Evolutionary conservation across 2,113 vertebrate species (phyloP).

Genomic region (Pluvianellus socialis): DNA sequence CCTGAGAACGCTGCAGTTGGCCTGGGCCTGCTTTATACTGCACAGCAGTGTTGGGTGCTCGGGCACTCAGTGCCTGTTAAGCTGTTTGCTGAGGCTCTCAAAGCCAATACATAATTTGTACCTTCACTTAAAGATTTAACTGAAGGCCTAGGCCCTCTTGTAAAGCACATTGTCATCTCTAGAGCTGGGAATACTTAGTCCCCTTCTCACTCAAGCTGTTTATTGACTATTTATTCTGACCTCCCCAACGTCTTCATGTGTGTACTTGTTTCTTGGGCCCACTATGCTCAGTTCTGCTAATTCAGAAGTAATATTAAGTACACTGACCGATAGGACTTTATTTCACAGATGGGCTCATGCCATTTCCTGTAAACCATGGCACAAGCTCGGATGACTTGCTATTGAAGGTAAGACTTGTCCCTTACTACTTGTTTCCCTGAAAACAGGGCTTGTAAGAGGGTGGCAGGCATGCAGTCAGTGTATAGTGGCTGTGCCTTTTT

Average conservation of each 20-base stretch:
- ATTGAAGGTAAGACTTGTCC: conserved; percentile 76
- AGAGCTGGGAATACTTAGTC: neutral
- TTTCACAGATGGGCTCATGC: conserved; percentile 87
- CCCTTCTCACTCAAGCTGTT: neutral
- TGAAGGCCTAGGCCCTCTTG: neutral
- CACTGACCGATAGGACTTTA: neutral
- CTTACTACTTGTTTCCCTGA: neutral
- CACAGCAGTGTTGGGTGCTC: neutral
- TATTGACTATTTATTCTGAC: neutral
- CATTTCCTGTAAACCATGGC: conserved; percentile 88
- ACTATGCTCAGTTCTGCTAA: neutral
- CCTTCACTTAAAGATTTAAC: neutral
- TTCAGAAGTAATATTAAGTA: neutral
- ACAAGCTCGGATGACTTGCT: conserved; percentile 81
- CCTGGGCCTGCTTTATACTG: neutral
- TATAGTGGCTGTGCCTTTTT: neutral
- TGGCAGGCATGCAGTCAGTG: neutral
- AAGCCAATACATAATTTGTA: neutral
- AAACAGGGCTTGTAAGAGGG: neutral
- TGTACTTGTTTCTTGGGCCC: neutral
- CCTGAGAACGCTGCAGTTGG: neutral
- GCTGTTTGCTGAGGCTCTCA: neutral
- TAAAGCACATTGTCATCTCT: neutral
- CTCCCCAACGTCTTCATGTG: neutral
- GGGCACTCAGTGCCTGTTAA: neutral